phyloP scores from a whole-genome alignment of 2,113 vertebrate genomes.

The Camarhynchus parvulus region DNA sequence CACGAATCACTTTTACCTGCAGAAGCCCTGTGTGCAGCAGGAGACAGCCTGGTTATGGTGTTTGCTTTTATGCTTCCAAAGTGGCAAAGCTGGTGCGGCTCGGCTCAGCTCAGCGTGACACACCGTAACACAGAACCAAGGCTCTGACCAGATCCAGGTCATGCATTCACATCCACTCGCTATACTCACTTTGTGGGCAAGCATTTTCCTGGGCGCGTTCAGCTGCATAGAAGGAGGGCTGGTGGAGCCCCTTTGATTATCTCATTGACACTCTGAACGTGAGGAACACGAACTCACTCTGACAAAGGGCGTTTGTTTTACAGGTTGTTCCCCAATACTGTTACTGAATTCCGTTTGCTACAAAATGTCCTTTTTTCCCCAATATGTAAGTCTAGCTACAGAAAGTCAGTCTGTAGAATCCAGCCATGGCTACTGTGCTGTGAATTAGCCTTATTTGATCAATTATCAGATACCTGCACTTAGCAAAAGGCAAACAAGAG shows the following conservation, averaged over 20 bases:
- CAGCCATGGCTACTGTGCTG: conserved; percentile 71
- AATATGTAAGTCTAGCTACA: conserved; percentile 71
- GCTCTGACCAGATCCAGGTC: not conserved
- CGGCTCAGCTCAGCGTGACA: not conserved
- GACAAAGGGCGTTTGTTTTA: conserved; percentile 26
- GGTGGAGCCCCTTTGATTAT: conserved; percentile 33
- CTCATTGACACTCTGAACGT: conserved; percentile 48
- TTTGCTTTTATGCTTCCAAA: not conserved
- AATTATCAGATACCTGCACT: conserved; percentile 73
- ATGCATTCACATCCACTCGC: conserved; percentile 24
- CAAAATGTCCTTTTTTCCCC: conserved; percentile 65
- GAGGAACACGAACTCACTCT: conserved; percentile 55
- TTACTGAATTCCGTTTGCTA: conserved; percentile 71
- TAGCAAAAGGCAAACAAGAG: conserved; percentile 76
- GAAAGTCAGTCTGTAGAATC: conserved; percentile 72
- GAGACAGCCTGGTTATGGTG: not conserved
- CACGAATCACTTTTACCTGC: not conserved
- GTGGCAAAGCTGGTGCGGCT: not conserved
- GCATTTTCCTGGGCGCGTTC: not conserved
- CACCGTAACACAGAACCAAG: not conserved
- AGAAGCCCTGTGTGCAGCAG: not conserved
- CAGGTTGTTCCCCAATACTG: conserved; percentile 69
- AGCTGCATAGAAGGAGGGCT: conserved; percentile 70
- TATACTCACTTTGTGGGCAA: conserved; percentile 14
- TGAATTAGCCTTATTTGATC: conserved; percentile 74